Base-by-base conservation (phyloP, 2,888 invertebrate genomes). In the Tetheella fluctuosa region DNA sequence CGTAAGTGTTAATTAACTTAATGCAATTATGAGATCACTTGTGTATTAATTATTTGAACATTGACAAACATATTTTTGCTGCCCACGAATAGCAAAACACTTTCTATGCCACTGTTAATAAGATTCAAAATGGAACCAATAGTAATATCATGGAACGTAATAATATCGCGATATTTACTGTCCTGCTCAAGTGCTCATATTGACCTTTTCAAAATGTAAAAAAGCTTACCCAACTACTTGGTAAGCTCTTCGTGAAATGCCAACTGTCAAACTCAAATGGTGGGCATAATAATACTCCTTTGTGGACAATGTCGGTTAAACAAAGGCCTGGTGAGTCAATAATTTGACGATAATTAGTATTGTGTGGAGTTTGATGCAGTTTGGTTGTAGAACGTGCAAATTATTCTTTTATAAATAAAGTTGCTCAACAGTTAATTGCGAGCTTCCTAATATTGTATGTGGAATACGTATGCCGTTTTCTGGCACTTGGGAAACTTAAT, bases 1-100 rank as follows among this genome's bases (percentile, higher is more conserved):
- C 73, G 70, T 63, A 80, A 79, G 84, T 83, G 83, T 81, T 85
- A 85, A 87, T 85, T 83, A 82, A 78, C 77, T 82, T 85, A 87
- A 80, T 80, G 78, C 81, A 86, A 88, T 88, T 85, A 88, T 74
- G 65, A 76, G 78, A 82, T 84, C 76, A 74, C 66, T 75, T 70
- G 76, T 71, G 68, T 64, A 67, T 70, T 70, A 74, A 66, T 74
- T 78, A 78, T 76, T 75, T 69, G 74, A 75, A 71, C 63, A 60
- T 39, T 20, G 13, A 62, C 74, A 67, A 68, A 63, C 0, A 55
- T 67, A 61, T 0, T 13, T 28, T 54, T 42, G n/a, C 57, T 53
- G 8, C n/a, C 54, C 7, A 20, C 8, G 6, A 48, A 20, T 20
- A 20, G 20, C 8, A 1, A 48, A 17, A 17, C 17, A 17, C 7